Evolutionary conservation across 2,888 invertebrate genomes (phyloP).

Genomic region (Cerastis rubricosa): DNA sequence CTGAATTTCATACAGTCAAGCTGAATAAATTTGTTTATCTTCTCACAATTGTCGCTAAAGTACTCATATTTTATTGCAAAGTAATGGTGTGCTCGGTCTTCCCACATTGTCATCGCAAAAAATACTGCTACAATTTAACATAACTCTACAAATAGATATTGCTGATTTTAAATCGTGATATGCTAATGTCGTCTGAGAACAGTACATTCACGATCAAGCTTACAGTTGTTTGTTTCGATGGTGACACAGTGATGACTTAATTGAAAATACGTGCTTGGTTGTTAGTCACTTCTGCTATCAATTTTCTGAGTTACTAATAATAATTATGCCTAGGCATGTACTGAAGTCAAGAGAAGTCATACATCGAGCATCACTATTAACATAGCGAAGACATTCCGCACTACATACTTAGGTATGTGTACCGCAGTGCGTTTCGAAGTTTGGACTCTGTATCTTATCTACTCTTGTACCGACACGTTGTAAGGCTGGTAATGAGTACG

Average conservation of each 20-base stretch:
- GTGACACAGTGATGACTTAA: background rate
- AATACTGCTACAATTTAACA: background rate
- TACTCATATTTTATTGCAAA: background rate
- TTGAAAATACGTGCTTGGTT: background rate
- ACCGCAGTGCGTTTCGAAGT: background rate
- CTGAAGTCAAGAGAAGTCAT: background rate
- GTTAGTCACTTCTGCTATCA: background rate
- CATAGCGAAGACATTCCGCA: background rate
- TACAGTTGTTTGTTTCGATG: background rate
- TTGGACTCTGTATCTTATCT: slow-evolving; percentile 14
- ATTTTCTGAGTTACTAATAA: background rate
- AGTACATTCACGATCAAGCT: background rate
- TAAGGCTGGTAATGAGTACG: slow-evolving; percentile 80
- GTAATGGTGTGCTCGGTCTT: background rate
- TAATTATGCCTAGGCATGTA: background rate
- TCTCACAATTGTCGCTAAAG: background rate
- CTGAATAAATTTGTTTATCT: background rate
- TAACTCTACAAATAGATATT: background rate
- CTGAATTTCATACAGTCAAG: background rate
- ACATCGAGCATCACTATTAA: background rate
- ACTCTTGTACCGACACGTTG: slow-evolving; percentile 47
- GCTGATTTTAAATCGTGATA: background rate
- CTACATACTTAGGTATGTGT: background rate
- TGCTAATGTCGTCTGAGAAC: background rate
- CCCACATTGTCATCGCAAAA: background rate